phyloP scores from a whole-genome alignment of 2,113 vertebrate species.

The Hypanus sabinus region DNA sequence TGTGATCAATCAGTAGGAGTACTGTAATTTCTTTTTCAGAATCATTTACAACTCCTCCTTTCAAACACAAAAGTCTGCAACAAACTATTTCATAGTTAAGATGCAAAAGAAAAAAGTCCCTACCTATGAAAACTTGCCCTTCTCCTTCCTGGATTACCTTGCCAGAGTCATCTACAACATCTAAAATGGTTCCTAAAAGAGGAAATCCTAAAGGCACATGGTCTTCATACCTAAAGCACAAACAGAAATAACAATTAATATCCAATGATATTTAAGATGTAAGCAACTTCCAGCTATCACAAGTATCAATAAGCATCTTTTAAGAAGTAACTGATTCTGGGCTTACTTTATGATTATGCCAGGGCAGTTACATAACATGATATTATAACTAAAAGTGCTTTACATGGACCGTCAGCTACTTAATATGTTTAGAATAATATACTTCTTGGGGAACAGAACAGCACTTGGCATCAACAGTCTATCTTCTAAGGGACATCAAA shows the following conservation, averaged over 20 bases:
- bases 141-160: conserved; percentile 68
- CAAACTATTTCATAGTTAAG: not conserved
- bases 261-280: not conserved
- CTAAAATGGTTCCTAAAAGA: conserved; percentile 72
- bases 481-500: not conserved
- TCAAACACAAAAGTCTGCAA: not conserved
- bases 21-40: not conserved
- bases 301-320: not conserved
- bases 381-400: not conserved
- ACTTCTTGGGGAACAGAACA: not conserved
- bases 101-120: not conserved
- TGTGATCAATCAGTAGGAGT: not conserved
- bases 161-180: conserved; percentile 69
- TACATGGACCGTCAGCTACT: not conserved
- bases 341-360: not conserved
- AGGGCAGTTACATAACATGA: not conserved
- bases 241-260: conserved; percentile 33
- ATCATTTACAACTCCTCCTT: not conserved
- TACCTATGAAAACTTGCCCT: conserved; percentile 89
- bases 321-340: not conserved
- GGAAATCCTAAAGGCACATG: conserved; percentile 70
- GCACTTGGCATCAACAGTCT: not conserved
- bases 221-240: conserved; percentile 51
- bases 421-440: not conserved
- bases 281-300: not conserved